Evolutionary conservation across 2,113 vertebrate genomes (phyloP), one percentile per base, ranked within the genome.

Genomic region (Bolborhynchus lineola): DNA sequence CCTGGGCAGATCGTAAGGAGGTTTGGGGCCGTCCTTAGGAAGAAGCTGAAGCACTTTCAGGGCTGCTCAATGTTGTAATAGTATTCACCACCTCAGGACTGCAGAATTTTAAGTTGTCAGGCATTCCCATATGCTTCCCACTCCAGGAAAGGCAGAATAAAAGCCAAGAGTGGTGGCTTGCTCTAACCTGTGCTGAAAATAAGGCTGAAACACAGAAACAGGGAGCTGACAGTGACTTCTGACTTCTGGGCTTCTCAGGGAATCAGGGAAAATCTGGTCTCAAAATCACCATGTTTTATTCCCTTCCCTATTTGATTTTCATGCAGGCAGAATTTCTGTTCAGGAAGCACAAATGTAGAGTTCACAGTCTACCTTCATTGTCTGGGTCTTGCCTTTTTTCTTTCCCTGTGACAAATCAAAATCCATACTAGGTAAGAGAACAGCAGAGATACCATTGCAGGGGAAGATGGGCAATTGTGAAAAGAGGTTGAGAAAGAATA

Each of bases 181-280:
- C 82, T 83, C 86, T 93, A 93, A 96, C 91, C 90, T 89, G 65
- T 63, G 53, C 81, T 82, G 80, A 93, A 97, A 93, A 86, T 92
- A 94, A 93, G 81, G 25, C 87, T 94, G 91, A 87, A 87, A 87
- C 78, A 85, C 49, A 95, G 91, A 91, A 96, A 55, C 78, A 91
- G 81, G 74, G 67, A 94, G 63, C 88, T 95, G 86, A 90, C 93
- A 95, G 52, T 65, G 93, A 94, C 95, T 96, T 96, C 72, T 96
- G 96, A 94, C 95, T 93, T 93, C 72, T 92, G 91, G 72, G 86
- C 82, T 93, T 96, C 95, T 92, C 65, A 87, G 95, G 95, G 95
- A 93, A 80, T 93, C 81, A 0, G 53, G 85, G 92, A 82, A 96
- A 96, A 89, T 86, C 70, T 92, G 77, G 70, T 92, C 86, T 87